Evolutionary conservation across 35 echinoderm and acorn worm genomes (phyloP), one percentile per base, ranked within the genome.

Genomic region (Diadema setosum): DNA sequence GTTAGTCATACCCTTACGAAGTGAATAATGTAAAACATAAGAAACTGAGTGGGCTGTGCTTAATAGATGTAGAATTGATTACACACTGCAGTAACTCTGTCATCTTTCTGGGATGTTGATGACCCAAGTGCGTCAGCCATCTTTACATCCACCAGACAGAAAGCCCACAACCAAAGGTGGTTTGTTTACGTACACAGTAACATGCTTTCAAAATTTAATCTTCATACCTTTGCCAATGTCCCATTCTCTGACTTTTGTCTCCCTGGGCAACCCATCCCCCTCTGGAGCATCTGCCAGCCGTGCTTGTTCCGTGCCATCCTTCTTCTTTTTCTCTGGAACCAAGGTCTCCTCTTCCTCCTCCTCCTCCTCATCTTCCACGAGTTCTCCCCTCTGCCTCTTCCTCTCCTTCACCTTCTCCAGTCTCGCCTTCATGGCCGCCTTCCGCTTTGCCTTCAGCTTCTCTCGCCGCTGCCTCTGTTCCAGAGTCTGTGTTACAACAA

Each of bases 401-500:
- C 96, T 85, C 40, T 99, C 93, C 45, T 91, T 91, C 8, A 94
- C 83, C 43, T 94, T 99, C 58, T 91, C 93, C 37, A 95, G 76
- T n/a, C 96, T 84, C 5, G 89, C 89, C 45, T 94, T 55, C 67
- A 99, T 35, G 46, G 92, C 92, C 14, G 96, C 92, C 83, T 99
- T 99, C 6, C 96, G 67, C 64, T 99, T 99, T 9, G 82, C 85
- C 87, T 95, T 99, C 11, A 99, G 83, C 83, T 93, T 84, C 39
- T 99, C 89, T 36, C 93, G 80, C 58, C 86, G 87, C 16, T 45
- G 43, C 55, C 96, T 89, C 83, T 94, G 93, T 17, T 94, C 93
- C 25, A 90, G 17, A 4, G 96, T 99, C 92, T 96, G 56, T 6
- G 63, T n/a, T n/a, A n/a, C n/a, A n/a, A n/a, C n/a, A n/a, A n/a